Percentiles rank a stretch among this genome's conserved stretches.
phyloP scores from a whole-genome alignment of 2,797 vertebrate species.

The Labroides dimidiatus region DNA sequence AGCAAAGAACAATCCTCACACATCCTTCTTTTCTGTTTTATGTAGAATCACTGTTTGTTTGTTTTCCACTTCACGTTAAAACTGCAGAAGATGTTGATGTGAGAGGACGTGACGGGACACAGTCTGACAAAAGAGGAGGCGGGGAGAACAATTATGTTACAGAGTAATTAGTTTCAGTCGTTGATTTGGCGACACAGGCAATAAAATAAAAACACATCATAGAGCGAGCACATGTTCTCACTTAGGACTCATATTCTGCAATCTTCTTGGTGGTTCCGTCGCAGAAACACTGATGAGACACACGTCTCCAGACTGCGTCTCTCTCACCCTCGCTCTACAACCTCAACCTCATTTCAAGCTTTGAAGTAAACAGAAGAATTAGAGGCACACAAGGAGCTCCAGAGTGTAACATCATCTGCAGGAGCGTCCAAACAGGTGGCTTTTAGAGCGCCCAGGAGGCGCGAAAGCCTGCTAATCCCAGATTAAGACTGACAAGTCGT shows the following conservation, averaged over 20 bases:
- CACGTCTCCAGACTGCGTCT: too few relatives aligned
- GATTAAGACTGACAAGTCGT: slow-evolving; percentile 78
- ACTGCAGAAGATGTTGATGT: slow-evolving; percentile 27
- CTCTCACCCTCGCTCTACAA: not conserved
- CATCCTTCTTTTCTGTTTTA: slow-evolving; percentile 41
- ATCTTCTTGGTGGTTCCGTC: not conserved
- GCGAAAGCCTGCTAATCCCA: slow-evolving; percentile 73
- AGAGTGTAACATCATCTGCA: slow-evolving; percentile 52
- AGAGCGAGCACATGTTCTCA: not conserved
- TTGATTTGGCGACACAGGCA: not conserved
- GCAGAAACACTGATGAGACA: not conserved
- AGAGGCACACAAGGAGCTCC: slow-evolving; percentile 40
- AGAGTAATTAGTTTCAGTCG: not conserved
- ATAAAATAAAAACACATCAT: not conserved
- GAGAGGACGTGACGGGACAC: slow-evolving; percentile 23
- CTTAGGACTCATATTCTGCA: slow-evolving; percentile 1
- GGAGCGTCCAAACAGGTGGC: slow-evolving; percentile 77
- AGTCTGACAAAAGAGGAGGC: slow-evolving; percentile 11
- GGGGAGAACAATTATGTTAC: slow-evolving; percentile 1
- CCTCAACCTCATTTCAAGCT: slow-evolving; percentile 1
- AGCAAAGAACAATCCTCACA: slow-evolving; percentile 46
- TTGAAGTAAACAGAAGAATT: slow-evolving; percentile 46
- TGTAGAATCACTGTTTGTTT: slow-evolving; percentile 31
- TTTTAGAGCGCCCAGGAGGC: slow-evolving; percentile 71
- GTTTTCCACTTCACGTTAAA: slow-evolving; percentile 24